These are phyloP conservation scores for Aurelia coerulea DNA, from an alignment of 30 jellyfish, hydroid and myxozoan species.

Conservation along the genomic window DNA sequence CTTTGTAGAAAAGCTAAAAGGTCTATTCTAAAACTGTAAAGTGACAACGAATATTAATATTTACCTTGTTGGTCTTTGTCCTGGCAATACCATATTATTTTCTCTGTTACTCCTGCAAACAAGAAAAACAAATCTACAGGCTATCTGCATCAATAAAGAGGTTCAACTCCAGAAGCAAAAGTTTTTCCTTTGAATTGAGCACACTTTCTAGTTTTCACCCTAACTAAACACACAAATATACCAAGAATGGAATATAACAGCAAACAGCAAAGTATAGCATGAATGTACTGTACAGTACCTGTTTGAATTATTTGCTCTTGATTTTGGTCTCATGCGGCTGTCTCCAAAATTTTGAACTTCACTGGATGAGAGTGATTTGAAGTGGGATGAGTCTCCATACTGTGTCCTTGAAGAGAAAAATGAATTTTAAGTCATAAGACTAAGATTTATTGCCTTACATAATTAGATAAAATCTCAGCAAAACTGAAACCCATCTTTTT, in stretches of 20 bases:
- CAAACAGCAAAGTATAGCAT: neutral
- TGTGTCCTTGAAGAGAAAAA: slow-evolving; percentile 1
- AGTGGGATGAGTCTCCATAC: slow-evolving; percentile 6
- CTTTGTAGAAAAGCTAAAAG: too few relatives aligned
- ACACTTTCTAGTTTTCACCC: too few relatives aligned
- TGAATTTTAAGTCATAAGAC: neutral
- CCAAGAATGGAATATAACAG: neutral
- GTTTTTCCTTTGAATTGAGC: too few relatives aligned
- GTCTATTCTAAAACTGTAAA: too few relatives aligned
- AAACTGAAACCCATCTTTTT: too few relatives aligned
- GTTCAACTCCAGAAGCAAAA: too few relatives aligned
- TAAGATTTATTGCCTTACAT: too few relatives aligned
- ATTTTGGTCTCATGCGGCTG: neutral
- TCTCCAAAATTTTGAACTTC: neutral
- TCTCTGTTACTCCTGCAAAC: slow-evolving; percentile 10
- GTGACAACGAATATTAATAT: too few relatives aligned
- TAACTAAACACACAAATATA: neutral
- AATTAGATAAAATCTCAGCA: too few relatives aligned
- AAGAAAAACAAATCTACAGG: neutral
- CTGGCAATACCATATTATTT: slow-evolving; percentile 23
- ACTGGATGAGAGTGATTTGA: neutral
- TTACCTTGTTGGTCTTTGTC: slow-evolving; percentile 9
- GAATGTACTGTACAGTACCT: too few relatives aligned
- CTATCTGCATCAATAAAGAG: neutral
- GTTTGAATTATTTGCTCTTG: neutral